Evolutionary conservation across 2,113 vertebrate species (phyloP).

Genomic region (Siphamia tubifer): DNA sequence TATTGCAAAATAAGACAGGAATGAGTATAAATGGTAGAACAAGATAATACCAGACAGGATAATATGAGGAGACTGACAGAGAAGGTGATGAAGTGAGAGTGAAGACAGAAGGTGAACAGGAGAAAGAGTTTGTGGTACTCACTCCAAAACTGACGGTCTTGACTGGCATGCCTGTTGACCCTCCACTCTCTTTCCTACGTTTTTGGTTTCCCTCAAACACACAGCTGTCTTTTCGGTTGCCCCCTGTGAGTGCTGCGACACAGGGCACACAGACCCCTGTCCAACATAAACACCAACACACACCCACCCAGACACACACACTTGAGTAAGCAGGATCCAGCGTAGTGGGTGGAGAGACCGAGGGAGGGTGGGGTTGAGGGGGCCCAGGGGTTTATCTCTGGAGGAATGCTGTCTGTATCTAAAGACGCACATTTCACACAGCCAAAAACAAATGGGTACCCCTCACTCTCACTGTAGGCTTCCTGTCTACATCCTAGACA

Average conservation of each 20-base stretch:
- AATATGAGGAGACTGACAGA: slow-evolving; percentile 11
- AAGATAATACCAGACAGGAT: not conserved
- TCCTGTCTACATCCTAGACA: not conserved
- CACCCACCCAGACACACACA: slow-evolving; percentile 54
- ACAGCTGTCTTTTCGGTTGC: slow-evolving; percentile 70
- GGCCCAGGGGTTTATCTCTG: slow-evolving; percentile 79
- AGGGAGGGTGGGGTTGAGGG: slow-evolving; percentile 54
- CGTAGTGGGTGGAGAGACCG: slow-evolving; percentile 67
- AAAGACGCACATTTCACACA: slow-evolving; percentile 71
- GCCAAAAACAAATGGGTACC: slow-evolving; percentile 49
- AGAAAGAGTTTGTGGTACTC: slow-evolving; percentile 71
- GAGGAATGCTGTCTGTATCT: slow-evolving; percentile 80
- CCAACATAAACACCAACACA: slow-evolving; percentile 57
- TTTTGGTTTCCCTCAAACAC: slow-evolving; percentile 58
- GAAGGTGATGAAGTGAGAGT: not conserved
- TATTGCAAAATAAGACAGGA: not conserved
- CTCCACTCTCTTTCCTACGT: slow-evolving; percentile 59
- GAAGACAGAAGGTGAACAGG: slow-evolving; percentile 1
- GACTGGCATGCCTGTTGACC: slow-evolving; percentile 80
- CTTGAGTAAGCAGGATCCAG: slow-evolving; percentile 63
- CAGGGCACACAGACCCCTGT: slow-evolving; percentile 65
- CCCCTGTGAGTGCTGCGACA: slow-evolving; percentile 54
- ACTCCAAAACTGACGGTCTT: slow-evolving; percentile 78
- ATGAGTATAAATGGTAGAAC: not conserved
- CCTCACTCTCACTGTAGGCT: not conserved